Evolutionary conservation across 2,797 vertebrate genomes (phyloP), one percentile per base, ranked within the genome.

Genomic region (Gouania willdenowi): DNA sequence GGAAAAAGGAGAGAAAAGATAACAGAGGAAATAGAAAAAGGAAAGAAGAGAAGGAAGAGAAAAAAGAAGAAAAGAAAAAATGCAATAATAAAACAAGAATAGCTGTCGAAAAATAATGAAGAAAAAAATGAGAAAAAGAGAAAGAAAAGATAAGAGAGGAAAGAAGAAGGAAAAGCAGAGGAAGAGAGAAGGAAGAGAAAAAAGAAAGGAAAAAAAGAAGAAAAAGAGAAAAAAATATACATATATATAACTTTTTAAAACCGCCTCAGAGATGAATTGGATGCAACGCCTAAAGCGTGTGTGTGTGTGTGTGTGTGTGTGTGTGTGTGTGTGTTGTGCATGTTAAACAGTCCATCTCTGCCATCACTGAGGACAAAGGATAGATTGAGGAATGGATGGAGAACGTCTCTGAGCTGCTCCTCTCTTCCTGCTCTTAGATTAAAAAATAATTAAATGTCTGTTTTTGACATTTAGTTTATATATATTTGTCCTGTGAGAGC

Each of bases 261-360:
- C n/a, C n/a, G n/a, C n/a, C n/a, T n/a, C n/a, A n/a, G n/a, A n/a
- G n/a, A n/a, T n/a, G 46, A 55, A 70, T 62, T 65, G 42, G 43
- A 52, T 43, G 70, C 46, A 41, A 63, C 40, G 14, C 29, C 60
- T 29, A 36, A 57, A 58, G 72, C 69, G 79, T 80, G 76, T 63
- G 73, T 61, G 59, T 45, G 42, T 23, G 33, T n/a, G 51, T 45
- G 67, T 76, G 82, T 38, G 79, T 80, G 76, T 63, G 73, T 61
- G 59, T 45, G 42, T 23, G 33, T n/a, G 51, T 45, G 67, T 76
- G 82, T 79, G 86, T 35, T 63, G 42, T 79, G 89, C 85, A 89
- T 88, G 50, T 70, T 79, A 88, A 89, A 85, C 83, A 85, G 84
- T 79, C 78, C 84, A 88, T 85, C 77, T 60, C 49, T 48, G 67